A percentile compares a stretch with the other conserved stretches of the same genome.
Conservation (phyloP, 2,113 vertebrate genomes). For the Spermophilus dauricus region DNA sequence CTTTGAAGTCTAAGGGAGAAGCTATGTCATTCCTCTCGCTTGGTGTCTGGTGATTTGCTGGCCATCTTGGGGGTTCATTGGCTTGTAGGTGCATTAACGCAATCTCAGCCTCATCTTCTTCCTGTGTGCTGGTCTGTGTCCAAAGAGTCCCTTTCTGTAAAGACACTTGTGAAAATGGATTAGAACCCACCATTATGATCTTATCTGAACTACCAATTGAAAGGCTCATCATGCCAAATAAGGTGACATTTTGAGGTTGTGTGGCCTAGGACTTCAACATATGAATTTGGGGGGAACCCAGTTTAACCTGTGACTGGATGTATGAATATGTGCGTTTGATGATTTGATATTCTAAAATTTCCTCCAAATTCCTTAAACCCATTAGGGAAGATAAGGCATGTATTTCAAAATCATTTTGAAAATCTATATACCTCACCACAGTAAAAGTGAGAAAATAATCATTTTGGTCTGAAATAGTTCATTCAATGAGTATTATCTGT, state of each 20-base stretch:
- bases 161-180: neutral
- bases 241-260: neutral
- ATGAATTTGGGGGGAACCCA: neutral
- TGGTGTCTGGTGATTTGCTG: neutral
- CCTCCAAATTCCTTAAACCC: neutral
- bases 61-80: neutral
- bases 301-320: neutral
- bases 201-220: neutral
- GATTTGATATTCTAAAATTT: neutral
- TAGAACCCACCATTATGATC: neutral
- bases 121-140: neutral
- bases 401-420: neutral
- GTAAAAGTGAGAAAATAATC: neutral
- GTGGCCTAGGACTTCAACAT: neutral
- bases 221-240: neutral
- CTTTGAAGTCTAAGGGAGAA: neutral
- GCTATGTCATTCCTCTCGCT: fast-evolving
- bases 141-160: neutral
- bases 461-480: neutral
- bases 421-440: neutral
- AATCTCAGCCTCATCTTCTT: neutral
- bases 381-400: neutral
- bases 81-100: fast-evolving
- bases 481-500: no score
- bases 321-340: neutral